Evolutionary conservation across 2,888 invertebrate species (phyloP).

Genomic region (Pammene aurita): DNA sequence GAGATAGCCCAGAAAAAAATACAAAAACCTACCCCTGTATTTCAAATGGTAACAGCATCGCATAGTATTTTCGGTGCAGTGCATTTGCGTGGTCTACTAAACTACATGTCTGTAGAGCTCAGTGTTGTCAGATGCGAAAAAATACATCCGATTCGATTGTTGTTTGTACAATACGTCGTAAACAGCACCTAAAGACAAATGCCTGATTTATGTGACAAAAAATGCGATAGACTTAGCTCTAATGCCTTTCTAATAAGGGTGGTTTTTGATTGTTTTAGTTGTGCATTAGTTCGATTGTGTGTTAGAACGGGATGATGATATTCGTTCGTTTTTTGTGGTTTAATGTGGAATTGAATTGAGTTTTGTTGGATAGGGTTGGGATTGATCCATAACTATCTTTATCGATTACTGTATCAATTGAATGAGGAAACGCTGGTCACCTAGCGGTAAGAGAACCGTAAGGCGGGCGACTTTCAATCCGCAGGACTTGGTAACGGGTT

Average conservation of each 20-base stretch:
- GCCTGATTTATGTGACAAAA: constrained; percentile 71
- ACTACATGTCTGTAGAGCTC: not conserved
- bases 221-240: constrained; percentile 38
- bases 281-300: constrained; percentile 55
- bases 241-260: constrained; percentile 43
- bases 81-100: not conserved
- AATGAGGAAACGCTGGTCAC: no score
- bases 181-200: constrained; percentile 74
- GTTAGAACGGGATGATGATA: constrained; percentile 59
- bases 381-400: no score
- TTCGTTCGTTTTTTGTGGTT: constrained; percentile 60
- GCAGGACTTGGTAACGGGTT: no score
- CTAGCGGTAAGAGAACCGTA: no score
- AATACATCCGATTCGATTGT: constrained; percentile 37
- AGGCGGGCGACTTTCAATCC: no score
- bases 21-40: no score
- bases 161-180: constrained; percentile 68
- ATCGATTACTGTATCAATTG: constrained; percentile 18
- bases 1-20: no score
- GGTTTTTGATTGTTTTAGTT: constrained; percentile 41
- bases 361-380: constrained; percentile 54
- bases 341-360: constrained; percentile 71
- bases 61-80: not conserved
- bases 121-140: constrained; percentile 28
- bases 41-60: no score